phyloP scores from a whole-genome alignment of 2,888 invertebrate genomes.

The Caenorhabditis drosophilae region DNA sequence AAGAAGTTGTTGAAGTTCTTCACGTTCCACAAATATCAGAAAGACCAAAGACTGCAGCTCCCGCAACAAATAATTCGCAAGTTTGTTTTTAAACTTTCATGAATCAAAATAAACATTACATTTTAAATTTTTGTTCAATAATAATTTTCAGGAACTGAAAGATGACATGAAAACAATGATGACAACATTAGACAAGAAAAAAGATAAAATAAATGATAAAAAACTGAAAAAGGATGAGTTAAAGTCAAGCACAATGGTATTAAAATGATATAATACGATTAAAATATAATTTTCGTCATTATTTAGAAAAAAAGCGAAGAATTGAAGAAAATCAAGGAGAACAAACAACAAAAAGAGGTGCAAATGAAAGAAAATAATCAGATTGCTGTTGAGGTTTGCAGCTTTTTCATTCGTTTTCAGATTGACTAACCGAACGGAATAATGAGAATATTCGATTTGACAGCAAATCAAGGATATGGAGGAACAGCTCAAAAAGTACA shows the following conservation, averaged over 20 bases:
- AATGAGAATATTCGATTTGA: not conserved
- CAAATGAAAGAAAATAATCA: constrained; percentile 8
- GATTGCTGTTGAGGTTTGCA: constrained; percentile 7
- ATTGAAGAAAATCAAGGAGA: not conserved
- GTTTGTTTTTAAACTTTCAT: constrained; percentile 11
- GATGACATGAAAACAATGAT: constrained; percentile 31
- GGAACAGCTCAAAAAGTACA: not conserved
- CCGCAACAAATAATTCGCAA: constrained; percentile 42
- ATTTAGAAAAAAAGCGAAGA: constrained; percentile 14
- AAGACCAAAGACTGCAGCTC: constrained; percentile 67
- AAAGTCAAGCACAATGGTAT: constrained; percentile 8
- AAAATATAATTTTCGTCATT: no score
- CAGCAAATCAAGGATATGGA: not conserved
- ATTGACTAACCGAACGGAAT: not conserved
- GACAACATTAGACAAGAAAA: constrained; percentile 17
- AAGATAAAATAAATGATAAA: constrained; percentile 30
- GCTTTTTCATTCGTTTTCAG: not conserved
- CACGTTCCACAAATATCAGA: constrained; percentile 35
- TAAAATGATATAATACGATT: no score
- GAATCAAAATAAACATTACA: no score
- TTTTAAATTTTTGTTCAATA: no score
- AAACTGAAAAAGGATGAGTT: constrained; percentile 15
- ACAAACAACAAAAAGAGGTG: not conserved
- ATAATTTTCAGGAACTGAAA: constrained; percentile 31
- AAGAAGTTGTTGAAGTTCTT: constrained; percentile 54